Evolutionary conservation across 2,797 vertebrate genomes (phyloP).

Genomic region (Coregonus suidteri): DNA sequence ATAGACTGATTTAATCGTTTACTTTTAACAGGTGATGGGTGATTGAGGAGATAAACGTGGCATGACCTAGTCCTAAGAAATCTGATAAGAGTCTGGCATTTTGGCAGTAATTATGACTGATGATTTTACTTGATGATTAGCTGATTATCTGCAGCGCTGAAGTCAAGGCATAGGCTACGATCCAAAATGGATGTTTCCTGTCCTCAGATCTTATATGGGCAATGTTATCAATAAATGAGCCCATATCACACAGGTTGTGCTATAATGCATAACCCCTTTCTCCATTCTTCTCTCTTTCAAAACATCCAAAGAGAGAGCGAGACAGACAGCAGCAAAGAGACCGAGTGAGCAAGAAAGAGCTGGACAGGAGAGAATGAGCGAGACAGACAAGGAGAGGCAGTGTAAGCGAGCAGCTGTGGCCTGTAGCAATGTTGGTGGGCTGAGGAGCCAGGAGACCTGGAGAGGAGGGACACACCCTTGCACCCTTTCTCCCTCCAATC

Average conservation of each 20-base stretch:
- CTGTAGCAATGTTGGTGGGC: constrained; percentile 29
- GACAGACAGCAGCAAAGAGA: neutral
- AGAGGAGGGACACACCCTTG: constrained; percentile 41
- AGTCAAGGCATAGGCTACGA: neutral
- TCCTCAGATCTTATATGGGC: neutral
- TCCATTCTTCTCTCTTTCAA: neutral
- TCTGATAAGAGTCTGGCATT: constrained; percentile 1
- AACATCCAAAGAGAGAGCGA: neutral
- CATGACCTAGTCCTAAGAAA: constrained; percentile 32
- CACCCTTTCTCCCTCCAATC: constrained; percentile 44
- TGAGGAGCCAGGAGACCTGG: constrained; percentile 22
- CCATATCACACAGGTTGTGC: neutral
- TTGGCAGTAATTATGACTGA: constrained; percentile 17
- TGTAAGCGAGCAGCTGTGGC: constrained; percentile 46
- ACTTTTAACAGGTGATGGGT: constrained; percentile 21
- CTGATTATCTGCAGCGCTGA: neutral
- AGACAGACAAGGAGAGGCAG: constrained; percentile 1
- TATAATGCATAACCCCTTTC: neutral
- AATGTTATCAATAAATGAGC: neutral
- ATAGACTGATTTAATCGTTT: constrained; percentile 12
- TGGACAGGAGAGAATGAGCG: neutral
- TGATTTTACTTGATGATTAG: neutral
- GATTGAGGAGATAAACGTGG: neutral
- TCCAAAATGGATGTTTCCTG: neutral
- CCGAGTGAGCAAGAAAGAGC: neutral